Evolutionary conservation across 2,888 invertebrate species (phyloP).

Genomic region (Acleris sparsana): DNA sequence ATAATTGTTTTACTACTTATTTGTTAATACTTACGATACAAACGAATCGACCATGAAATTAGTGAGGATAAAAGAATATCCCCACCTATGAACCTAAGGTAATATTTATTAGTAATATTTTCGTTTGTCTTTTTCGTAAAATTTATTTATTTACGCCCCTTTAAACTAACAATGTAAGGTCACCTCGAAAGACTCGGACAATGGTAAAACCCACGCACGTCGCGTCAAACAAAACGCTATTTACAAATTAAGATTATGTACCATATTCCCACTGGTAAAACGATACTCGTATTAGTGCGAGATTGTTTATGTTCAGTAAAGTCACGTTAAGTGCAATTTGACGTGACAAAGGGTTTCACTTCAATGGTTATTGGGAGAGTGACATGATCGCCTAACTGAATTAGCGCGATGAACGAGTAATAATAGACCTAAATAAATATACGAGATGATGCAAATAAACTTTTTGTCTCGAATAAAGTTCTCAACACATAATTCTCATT

Average conservation of each 20-base stretch:
- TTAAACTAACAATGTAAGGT: slow-evolving; percentile 31
- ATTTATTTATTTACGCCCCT: slow-evolving; percentile 25
- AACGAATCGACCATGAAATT: too few relatives aligned
- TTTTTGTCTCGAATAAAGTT: too few relatives aligned
- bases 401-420: slow-evolving; percentile 16
- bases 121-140: neutral
- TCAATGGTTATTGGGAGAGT: slow-evolving; percentile 17
- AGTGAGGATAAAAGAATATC: neutral
- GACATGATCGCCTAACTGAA: slow-evolving; percentile 7
- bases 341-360: slow-evolving; percentile 21
- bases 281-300: slow-evolving; percentile 58
- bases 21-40: too few relatives aligned
- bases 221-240: slow-evolving; percentile 55
- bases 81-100: neutral
- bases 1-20: too few relatives aligned
- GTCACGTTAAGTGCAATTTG: slow-evolving; percentile 24
- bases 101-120: neutral
- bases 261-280: slow-evolving; percentile 45
- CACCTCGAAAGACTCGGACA: slow-evolving; percentile 47
- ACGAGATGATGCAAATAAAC: too few relatives aligned
- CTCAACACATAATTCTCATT: too few relatives aligned
- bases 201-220: slow-evolving; percentile 55
- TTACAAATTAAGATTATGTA: slow-evolving; percentile 51
- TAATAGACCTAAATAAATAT: neutral
- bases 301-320: slow-evolving; percentile 44